Percentiles rank a stretch among this genome's conserved stretches.
phyloP scores from a whole-genome alignment of 2,888 invertebrate genomes.

The Drosophila buzzatii region DNA sequence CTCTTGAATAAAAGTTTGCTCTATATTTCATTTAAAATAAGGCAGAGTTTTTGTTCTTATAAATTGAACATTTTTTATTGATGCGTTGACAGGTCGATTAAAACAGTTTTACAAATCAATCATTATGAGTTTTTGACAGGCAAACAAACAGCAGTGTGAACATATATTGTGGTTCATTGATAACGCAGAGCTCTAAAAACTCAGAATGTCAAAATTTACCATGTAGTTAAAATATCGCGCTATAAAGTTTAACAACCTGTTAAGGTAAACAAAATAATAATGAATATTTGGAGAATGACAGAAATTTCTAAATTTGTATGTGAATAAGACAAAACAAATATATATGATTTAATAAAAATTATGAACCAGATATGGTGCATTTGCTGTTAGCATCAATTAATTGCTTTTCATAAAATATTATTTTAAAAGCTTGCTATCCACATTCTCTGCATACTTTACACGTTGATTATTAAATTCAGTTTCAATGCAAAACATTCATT shows the following conservation, averaged over 20 bases:
- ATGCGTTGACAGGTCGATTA: slow-evolving; percentile 6
- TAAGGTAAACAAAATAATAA: background rate
- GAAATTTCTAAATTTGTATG: background rate
- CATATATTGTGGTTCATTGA: background rate
- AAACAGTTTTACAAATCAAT: slow-evolving; percentile 6
- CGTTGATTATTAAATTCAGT: background rate
- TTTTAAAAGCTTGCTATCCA: no score
- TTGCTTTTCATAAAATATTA: background rate
- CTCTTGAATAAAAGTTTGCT: background rate
- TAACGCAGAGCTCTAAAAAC: no score
- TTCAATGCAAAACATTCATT: background rate
- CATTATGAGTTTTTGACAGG: slow-evolving; percentile 1
- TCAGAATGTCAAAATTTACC: background rate
- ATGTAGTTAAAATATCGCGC: background rate
- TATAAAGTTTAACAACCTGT: background rate
- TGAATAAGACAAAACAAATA: no score
- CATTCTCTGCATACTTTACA: no score
- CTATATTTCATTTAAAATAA: background rate
- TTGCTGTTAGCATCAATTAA: no score
- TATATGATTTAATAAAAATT: no score
- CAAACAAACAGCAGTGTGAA: background rate
- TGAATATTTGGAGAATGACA: background rate
- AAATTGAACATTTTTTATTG: slow-evolving; percentile 4
- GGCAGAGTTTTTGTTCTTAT: slow-evolving; percentile 1
- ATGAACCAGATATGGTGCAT: no score